Percentiles rank a stretch among this genome's conserved stretches.
phyloP scores from a whole-genome alignment of 2,888 invertebrate genomes.

The Ophioninae sp. region DNA sequence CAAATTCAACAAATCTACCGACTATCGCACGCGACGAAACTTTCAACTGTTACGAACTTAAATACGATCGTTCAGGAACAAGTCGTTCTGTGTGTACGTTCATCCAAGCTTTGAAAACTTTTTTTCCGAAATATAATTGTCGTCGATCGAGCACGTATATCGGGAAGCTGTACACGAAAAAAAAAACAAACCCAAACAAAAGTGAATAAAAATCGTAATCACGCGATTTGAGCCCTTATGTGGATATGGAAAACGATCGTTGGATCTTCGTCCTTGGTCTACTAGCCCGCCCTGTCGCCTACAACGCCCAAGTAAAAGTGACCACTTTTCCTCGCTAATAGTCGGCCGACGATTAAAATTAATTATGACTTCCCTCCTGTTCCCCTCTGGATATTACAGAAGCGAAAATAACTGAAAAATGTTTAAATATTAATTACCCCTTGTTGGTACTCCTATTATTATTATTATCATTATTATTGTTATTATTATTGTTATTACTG shows the following conservation, averaged over 20 bases:
- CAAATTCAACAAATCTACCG: constrained; percentile 1
- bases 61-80: constrained; percentile 17
- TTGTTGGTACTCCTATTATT: constrained; percentile 62
- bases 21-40: constrained; percentile 40
- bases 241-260: constrained; percentile 4
- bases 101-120: constrained; percentile 1
- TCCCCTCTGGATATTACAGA: constrained; percentile 6
- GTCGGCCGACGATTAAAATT: constrained; percentile 68
- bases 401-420: constrained; percentile 56
- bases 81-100: not conserved
- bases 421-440: constrained; percentile 64
- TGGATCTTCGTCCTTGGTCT: constrained; percentile 1
- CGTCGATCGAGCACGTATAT: constrained; percentile 1
- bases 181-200: not conserved
- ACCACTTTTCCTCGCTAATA: constrained; percentile 43
- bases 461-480: constrained; percentile 23
- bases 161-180: not conserved
- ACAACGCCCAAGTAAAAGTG: not conserved
- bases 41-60: constrained; percentile 52
- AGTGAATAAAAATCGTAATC: constrained; percentile 25
- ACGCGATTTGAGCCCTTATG: constrained; percentile 7
- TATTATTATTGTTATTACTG: not conserved
- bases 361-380: constrained; percentile 68
- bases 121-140: constrained; percentile 27
- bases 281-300: not conserved